phyloP scores from a whole-genome alignment of 1,140 invertebrate genomes.

The Ceratina australensis region DNA sequence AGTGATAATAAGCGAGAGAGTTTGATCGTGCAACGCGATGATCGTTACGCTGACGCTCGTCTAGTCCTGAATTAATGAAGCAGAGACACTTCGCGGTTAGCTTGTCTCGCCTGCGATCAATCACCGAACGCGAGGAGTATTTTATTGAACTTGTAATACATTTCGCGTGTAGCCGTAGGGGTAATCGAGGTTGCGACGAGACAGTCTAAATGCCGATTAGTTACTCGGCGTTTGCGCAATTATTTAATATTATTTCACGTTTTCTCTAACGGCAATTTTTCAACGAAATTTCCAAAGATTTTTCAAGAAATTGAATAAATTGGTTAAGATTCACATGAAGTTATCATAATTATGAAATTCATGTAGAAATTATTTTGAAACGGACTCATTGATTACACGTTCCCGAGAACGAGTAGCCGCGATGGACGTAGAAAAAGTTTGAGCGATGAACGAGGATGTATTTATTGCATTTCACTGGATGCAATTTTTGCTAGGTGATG shows the following conservation, averaged over 20 bases:
- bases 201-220: background rate
- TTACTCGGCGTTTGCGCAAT: background rate
- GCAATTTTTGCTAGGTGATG: background rate
- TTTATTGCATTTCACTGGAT: conserved; percentile 11
- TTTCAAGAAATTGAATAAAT: too few species aligned
- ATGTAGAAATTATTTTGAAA: background rate
- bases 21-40: conserved; percentile 23
- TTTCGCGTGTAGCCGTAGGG: background rate
- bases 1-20: conserved; percentile 19
- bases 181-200: background rate
- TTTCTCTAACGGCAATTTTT: too few species aligned
- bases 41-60: conserved; percentile 19
- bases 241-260: background rate
- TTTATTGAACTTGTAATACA: background rate
- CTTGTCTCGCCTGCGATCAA: background rate
- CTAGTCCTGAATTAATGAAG: conserved; percentile 4
- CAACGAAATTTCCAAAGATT: too few species aligned
- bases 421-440: background rate
- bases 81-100: conserved; percentile 14
- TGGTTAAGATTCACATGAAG: too few species aligned
- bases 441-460: conserved; percentile 4
- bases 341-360: background rate
- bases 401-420: background rate
- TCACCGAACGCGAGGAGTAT: background rate
- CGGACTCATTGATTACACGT: background rate